Evolutionary conservation across 2,113 vertebrate species (phyloP), one percentile per base, ranked within the genome.

Genomic region (Eptesicus fuscus): DNA sequence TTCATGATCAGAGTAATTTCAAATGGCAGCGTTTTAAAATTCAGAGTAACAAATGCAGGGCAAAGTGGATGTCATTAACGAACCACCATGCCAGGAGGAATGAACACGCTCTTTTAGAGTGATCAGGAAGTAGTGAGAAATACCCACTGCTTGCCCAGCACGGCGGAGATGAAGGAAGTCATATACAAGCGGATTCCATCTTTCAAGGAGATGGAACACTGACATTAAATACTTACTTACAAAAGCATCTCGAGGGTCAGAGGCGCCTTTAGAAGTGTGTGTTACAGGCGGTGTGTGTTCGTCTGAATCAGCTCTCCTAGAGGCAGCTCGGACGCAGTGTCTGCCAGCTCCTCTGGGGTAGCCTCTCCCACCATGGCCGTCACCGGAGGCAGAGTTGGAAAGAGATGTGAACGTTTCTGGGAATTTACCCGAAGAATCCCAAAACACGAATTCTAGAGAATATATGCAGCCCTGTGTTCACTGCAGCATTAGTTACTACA

Each of bases 1-100:
- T 79, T 89, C 37, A 11, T 70, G 13, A 63, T 83, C 69, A 76
- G 69, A 91, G 49, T 83, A 79, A 79, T 83, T 91, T 95, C 79
- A 93, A n/a, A 93, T 28, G 79, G 51, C 28, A 92, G 88, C 67
- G 17, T 73, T 93, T 96, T 61, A 80, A 93, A 95, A 90, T 76
- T 67, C 44, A 83, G 70, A n/a, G 25, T 67, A 77, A 78, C 70
- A 88, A 61, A 80, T 84, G 20, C 82, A 83, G 74, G 61, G 86
- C 70, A 76, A 79, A 95, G 47, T 83, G 47, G 32, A 8, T 76
- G 44, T 61, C 37, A 28, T 79, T 70, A 74, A 70, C 40, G 53
- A 94, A 53, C 86, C 61, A 11, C 77, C n/a, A 2, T 4, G 32
- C 53, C 4, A 49, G 20, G 49, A 79, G 35, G 87, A 83, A 63